These are phyloP conservation scores for Pocota personata DNA, from an alignment of 2,888 invertebrate genomes.

Conservation along the genomic window DNA sequence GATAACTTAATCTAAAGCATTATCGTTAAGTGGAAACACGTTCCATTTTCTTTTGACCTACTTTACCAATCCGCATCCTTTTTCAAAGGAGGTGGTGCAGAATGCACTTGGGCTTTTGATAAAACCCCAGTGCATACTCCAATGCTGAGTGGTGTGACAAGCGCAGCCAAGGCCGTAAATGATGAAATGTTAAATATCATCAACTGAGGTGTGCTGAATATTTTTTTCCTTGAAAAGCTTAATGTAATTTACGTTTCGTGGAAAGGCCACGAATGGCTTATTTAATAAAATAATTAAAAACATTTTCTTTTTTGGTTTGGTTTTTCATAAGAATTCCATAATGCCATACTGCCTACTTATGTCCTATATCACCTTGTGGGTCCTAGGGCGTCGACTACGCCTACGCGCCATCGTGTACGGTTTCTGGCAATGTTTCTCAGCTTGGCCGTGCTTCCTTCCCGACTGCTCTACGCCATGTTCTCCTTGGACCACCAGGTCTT, in stretches of 20 bases:
- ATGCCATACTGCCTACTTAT: too few relatives aligned
- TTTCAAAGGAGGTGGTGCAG: neutral
- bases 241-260: neutral
- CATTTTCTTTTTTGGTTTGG: neutral
- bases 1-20: conserved; percentile 49
- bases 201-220: neutral
- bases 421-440: too few relatives aligned
- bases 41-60: conserved; percentile 44
- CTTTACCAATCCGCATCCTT: neutral
- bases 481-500: too few relatives aligned
- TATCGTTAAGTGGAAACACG: conserved; percentile 47
- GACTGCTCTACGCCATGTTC: too few relatives aligned
- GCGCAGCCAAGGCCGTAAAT: conserved; percentile 26
- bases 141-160: neutral
- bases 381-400: too few relatives aligned
- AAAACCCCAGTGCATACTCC: neutral
- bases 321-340: neutral
- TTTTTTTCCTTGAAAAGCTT: neutral
- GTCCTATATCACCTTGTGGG: too few relatives aligned
- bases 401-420: too few relatives aligned
- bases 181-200: conserved; percentile 35
- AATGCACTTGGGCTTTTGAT: conserved; percentile 24
- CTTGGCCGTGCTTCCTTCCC: too few relatives aligned
- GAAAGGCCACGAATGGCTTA: neutral
- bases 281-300: neutral